Evolutionary conservation across 2,797 vertebrate genomes (phyloP).

Genomic region (Acrossocheilus fasciatus): DNA sequence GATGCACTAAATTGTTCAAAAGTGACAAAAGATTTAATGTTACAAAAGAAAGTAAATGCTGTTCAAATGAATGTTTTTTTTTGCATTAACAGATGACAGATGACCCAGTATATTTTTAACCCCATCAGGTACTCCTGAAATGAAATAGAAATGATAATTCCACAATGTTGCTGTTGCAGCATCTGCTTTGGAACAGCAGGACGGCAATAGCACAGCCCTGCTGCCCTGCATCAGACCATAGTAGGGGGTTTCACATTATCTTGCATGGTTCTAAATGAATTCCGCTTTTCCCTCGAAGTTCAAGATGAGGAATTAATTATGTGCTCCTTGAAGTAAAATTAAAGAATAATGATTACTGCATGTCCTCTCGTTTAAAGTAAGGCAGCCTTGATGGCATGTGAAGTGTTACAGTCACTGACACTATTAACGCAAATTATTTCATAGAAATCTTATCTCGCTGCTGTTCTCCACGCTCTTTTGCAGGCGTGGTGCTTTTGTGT

Average conservation of each 20-base stretch:
- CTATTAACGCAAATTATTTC: slow-evolving; percentile 55
- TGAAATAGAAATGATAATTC: slow-evolving; percentile 18
- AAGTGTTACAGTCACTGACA: slow-evolving; percentile 56
- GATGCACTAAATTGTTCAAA: neutral
- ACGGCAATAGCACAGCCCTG: neutral
- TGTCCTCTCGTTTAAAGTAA: slow-evolving; percentile 62
- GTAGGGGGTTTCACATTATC: slow-evolving; percentile 26
- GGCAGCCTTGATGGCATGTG: slow-evolving; percentile 33
- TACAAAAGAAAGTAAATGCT: neutral
- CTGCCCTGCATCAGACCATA: slow-evolving; percentile 17
- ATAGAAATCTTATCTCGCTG: slow-evolving; percentile 58
- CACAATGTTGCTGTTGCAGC: neutral
- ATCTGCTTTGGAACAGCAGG: slow-evolving; percentile 8
- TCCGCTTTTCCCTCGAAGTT: slow-evolving; percentile 67
- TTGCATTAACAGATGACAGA: neutral
- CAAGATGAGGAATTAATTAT: slow-evolving; percentile 80
- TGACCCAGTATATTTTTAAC: neutral
- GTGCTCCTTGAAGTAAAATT: slow-evolving; percentile 78
- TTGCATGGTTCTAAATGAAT: slow-evolving; percentile 26
- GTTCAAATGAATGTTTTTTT: neutral
- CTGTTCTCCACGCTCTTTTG: slow-evolving; percentile 31
- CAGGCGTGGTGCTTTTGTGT: slow-evolving; percentile 41
- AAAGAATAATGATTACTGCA: slow-evolving; percentile 73
- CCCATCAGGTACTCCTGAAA: neutral
- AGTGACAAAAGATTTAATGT: neutral